Percentiles rank a stretch among this genome's conserved stretches.
Conservation (phyloP, 1,140 invertebrate species). For the Myzus persicae region DNA sequence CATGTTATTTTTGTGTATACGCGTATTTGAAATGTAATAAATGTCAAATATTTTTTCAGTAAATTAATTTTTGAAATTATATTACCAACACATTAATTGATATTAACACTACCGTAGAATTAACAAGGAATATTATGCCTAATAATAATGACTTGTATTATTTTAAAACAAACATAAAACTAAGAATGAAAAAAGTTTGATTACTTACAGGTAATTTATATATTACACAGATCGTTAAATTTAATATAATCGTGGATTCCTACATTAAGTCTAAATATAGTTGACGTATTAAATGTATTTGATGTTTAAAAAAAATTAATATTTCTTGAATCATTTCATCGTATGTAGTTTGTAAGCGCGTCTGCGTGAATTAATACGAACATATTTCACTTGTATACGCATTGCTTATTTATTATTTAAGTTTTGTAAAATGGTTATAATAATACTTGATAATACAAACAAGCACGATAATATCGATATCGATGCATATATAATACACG, state of each 20-base stretch:
- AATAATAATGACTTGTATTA: background rate
- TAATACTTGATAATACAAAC: background rate
- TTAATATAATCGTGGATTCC: no score
- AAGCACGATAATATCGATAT: background rate
- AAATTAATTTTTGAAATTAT: background rate
- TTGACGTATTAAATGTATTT: background rate
- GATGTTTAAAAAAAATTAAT: background rate
- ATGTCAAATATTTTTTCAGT: slow-evolving; percentile 6
- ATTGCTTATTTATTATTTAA: background rate
- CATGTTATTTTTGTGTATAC: background rate
- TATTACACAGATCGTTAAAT: no score
- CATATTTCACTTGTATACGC: background rate
- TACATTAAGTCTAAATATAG: no score
- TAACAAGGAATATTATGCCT: background rate
- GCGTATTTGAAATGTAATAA: slow-evolving; percentile 27
- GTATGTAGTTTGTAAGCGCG: background rate
- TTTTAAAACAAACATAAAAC: background rate
- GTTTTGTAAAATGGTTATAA: background rate
- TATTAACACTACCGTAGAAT: background rate
- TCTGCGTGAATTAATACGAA: background rate
- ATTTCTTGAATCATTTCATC: background rate
- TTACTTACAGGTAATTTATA: background rate
- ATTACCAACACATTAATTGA: background rate
- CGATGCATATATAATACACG: background rate
- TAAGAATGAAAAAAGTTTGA: background rate